Conservation (phyloP, 2,797 vertebrate genomes). For the Lepilemur septentrionalis region DNA sequence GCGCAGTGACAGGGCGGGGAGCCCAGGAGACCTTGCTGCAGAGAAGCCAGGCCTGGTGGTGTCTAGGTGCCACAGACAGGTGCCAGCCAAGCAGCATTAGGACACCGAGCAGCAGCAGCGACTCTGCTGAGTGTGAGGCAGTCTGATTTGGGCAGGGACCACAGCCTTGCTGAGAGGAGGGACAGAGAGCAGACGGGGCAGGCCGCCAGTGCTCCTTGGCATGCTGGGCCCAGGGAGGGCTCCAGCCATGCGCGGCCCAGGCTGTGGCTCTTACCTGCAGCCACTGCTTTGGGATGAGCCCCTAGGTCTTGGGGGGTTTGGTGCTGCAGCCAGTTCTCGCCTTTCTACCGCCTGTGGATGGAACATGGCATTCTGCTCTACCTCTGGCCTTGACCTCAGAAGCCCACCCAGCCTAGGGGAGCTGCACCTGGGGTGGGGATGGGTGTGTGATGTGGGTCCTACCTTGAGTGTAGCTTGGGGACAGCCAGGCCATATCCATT, state of each 20-base stretch:
- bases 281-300: background rate
- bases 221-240: too few species aligned
- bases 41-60: background rate
- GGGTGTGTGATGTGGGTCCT: fast-evolving
- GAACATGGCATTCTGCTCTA: fast-evolving
- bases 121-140: fast-evolving
- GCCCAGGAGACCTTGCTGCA: background rate
- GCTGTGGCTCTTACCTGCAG: background rate
- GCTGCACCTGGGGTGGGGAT: fast-evolving
- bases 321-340: background rate
- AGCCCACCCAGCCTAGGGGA: too few species aligned
- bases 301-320: background rate
- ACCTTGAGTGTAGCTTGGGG: too few species aligned
- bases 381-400: background rate
- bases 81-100: fast-evolving
- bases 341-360: background rate
- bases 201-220: background rate
- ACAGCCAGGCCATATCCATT: background rate
- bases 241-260: background rate
- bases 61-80: background rate
- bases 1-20: fast-evolving
- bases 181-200: background rate
- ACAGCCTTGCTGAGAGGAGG: too few species aligned
- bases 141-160: background rate
- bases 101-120: fast-evolving